Evolutionary conservation across 2,888 invertebrate species (phyloP).

Genomic region (Apamea monoglypha): DNA sequence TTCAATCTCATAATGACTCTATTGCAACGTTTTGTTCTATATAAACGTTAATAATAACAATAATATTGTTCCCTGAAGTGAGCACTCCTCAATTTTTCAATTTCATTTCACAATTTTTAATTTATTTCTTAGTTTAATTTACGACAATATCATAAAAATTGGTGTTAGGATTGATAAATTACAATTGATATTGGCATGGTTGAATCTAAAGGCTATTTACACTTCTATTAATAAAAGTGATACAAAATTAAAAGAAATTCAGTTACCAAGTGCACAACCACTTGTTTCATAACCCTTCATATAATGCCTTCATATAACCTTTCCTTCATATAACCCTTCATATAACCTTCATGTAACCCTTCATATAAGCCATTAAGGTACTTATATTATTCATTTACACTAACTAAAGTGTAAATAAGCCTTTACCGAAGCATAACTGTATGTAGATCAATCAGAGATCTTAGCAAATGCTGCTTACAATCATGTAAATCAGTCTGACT

Average conservation of each 20-base stretch:
- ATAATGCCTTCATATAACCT: no score
- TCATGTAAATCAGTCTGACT: constrained; percentile 56
- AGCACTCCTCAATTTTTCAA: constrained; percentile 74
- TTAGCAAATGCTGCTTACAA: constrained; percentile 45
- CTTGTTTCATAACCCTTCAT: no score
- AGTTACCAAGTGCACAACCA: constrained; percentile 12
- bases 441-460: constrained; percentile 39
- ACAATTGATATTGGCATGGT: constrained; percentile 49
- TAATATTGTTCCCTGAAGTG: constrained; percentile 81
- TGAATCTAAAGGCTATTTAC: constrained; percentile 44
- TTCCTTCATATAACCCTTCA: no score
- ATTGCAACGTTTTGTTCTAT: constrained; percentile 59
- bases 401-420: constrained; percentile 45
- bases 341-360: no score
- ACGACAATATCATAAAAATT: constrained; percentile 11
- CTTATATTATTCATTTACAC: constrained; percentile 32
- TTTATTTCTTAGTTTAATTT: constrained; percentile 36
- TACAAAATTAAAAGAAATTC: constrained; percentile 21
- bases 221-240: constrained; percentile 33
- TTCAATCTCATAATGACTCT: constrained; percentile 66
- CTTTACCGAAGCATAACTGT: constrained; percentile 45
- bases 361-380: constrained; percentile 10
- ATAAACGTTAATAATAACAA: constrained; percentile 61
- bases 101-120: constrained; percentile 74
- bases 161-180: constrained; percentile 40